Evolutionary conservation across 2,113 vertebrate species (phyloP).

Genomic region (Nanorana parkeri): DNA sequence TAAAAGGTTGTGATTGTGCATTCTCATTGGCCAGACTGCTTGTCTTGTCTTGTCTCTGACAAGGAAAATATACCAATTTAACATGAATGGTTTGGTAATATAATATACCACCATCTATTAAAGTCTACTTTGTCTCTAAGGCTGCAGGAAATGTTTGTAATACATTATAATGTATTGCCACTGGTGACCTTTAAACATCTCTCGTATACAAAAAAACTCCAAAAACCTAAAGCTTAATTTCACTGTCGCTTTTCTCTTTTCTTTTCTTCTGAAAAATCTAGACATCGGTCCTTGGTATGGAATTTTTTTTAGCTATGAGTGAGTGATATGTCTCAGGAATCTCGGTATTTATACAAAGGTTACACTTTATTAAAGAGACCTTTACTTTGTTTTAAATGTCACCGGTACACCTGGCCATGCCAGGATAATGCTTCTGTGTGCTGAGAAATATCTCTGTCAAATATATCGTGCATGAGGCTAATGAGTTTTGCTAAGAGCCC

Average conservation of each 20-base stretch:
- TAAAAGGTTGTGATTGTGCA: too few species aligned
- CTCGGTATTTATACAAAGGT: slow-evolving; percentile 32
- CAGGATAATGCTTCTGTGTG: slow-evolving; percentile 14
- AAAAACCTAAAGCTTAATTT: neutral
- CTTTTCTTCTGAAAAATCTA: slow-evolving; percentile 9
- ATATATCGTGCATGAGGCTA: slow-evolving; percentile 19
- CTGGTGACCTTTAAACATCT: slow-evolving; percentile 9
- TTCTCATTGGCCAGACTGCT: too few species aligned
- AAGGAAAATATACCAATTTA: too few species aligned
- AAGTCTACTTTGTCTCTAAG: neutral
- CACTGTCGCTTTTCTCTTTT: neutral
- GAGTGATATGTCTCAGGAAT: slow-evolving; percentile 35
- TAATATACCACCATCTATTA: neutral
- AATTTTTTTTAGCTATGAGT: neutral
- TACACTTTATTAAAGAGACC: slow-evolving; percentile 44
- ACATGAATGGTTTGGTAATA: too few species aligned
- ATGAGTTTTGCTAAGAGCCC: slow-evolving; percentile 6
- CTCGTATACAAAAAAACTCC: too few species aligned
- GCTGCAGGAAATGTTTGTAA: neutral
- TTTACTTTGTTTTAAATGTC: slow-evolving; percentile 38
- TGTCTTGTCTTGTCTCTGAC: too few species aligned
- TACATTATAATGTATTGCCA: too few species aligned
- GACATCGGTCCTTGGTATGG: neutral
- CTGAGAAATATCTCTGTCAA: neutral
- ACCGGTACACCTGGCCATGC: slow-evolving; percentile 37